Conservation (phyloP, 2,113 vertebrate genomes). For the Sander lucioperca region DNA sequence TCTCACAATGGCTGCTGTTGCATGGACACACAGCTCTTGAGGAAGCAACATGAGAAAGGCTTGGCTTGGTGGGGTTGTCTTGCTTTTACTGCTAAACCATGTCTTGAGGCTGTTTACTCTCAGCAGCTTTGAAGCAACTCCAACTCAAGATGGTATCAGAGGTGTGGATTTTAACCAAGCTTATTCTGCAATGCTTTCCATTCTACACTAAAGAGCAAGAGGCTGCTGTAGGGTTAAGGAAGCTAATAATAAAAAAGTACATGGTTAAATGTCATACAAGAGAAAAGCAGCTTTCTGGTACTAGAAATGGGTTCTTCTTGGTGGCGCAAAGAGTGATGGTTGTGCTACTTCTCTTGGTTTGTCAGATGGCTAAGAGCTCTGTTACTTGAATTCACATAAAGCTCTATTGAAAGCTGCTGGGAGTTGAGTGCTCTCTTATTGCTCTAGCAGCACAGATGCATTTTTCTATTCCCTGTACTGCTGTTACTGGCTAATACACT, state of each 20-base stretch:
- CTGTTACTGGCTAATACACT: slow-evolving; percentile 71
- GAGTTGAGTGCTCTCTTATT: slow-evolving; percentile 68
- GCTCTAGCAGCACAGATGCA: slow-evolving; percentile 61
- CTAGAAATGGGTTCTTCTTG: slow-evolving; percentile 53
- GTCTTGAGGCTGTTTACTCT: slow-evolving; percentile 73
- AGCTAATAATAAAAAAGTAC: slow-evolving; percentile 41
- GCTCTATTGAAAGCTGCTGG: slow-evolving; percentile 63
- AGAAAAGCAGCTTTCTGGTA: slow-evolving; percentile 28
- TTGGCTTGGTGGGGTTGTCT: slow-evolving; percentile 62
- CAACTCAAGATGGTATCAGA: slow-evolving; percentile 72
- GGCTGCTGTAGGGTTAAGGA: slow-evolving; percentile 9
- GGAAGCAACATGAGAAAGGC: slow-evolving; percentile 71
- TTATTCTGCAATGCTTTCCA: slow-evolving; percentile 32
- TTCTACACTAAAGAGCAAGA: slow-evolving; percentile 36
- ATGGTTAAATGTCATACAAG: slow-evolving; percentile 44
- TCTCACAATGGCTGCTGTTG: slow-evolving; percentile 76
- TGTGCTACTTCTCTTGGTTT: slow-evolving; percentile 42
- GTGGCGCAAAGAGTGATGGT: slow-evolving; percentile 35
- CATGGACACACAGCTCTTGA: slow-evolving; percentile 68
- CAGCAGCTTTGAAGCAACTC: slow-evolving; percentile 70
- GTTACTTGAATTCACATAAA: slow-evolving; percentile 68
- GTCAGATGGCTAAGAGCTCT: slow-evolving; percentile 59
- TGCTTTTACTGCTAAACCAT: slow-evolving; percentile 67
- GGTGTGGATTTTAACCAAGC: slow-evolving; percentile 60
- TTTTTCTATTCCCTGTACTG: slow-evolving; percentile 68